Evolutionary conservation across 2,113 vertebrate genomes (phyloP), one percentile per base, ranked within the genome.

Genomic region (Hystrix brachyura): DNA sequence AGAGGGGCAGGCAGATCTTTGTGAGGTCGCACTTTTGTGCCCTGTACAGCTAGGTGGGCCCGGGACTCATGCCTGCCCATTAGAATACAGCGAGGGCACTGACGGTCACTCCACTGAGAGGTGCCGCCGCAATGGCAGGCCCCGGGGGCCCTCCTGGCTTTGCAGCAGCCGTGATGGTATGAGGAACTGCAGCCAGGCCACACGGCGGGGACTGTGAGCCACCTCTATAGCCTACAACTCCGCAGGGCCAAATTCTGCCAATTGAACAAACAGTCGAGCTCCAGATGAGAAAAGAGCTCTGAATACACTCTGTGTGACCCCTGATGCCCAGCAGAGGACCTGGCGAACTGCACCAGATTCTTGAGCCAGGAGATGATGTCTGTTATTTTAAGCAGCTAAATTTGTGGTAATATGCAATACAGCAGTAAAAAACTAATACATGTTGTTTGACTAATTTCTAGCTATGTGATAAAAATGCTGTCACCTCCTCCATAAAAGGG

Each of bases 81-180:
- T 1, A 72, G 85, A 29, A 81, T 1, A 19, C 3, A 27, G n/a
- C 6, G 23, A 25, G 67, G 4, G 11, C 18, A 29, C n/a, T 21
- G 14, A 71, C 34, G 21, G 62, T n/a, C 29, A 25, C 38, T 34
- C 14, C 34, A 32, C 25, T 0, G 8, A 34, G 0, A 53, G 71
- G 82, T 6, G 38, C 43, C 25, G 79, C 34, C 60, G 29, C 23
- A 1, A 5, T 48, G 67, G 34, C 21, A 3, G 0, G 29, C 29
- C 38, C 1, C 0, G 27, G 51, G 48, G 57, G 32, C 32, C 14
- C 32, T 48, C 12, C 46, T n/a, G 19, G 76, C 38, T 48, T 15
- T 3, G 3, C 13, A 62, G 72, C 27, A 62, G 80, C n/a, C 55
- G n/a, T 12, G 21, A 7, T 15, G 6, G 5, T 0, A 0, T 1